Evolutionary conservation across 2,113 vertebrate genomes (phyloP).

Genomic region (Amazona guildingii): DNA sequence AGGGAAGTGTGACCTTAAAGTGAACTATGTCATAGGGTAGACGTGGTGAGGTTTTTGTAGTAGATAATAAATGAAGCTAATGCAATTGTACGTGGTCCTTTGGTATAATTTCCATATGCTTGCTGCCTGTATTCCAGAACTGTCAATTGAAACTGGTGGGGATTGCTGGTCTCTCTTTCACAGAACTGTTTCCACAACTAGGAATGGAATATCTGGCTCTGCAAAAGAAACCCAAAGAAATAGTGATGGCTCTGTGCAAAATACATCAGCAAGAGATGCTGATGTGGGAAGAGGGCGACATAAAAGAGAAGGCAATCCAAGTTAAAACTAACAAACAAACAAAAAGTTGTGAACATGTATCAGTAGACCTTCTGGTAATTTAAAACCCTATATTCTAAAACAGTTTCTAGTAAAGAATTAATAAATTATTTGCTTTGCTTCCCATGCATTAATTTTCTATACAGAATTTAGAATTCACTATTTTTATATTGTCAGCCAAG

Average conservation of each 20-base stretch:
- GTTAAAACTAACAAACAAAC: neutral
- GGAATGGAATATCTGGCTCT: neutral
- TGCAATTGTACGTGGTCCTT: neutral
- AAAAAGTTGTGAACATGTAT: neutral
- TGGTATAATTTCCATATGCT: neutral
- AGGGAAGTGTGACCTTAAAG: neutral
- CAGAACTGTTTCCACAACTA: neutral
- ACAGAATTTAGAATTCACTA: neutral
- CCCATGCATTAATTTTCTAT: neutral
- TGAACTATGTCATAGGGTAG: neutral
- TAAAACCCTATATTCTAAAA: neutral
- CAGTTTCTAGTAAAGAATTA: neutral
- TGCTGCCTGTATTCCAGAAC: neutral
- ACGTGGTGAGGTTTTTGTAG: neutral
- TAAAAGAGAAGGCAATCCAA: neutral
- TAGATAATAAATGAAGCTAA: neutral
- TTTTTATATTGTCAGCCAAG: neutral
- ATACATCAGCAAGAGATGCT: neutral
- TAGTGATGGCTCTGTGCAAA: neutral
- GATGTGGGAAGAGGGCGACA: neutral
- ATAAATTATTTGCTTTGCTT: neutral
- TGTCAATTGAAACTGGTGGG: neutral
- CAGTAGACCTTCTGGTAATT: neutral
- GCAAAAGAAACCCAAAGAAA: neutral
- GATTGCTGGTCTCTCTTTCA: neutral